Evolutionary conservation across 1,140 invertebrate genomes (phyloP), one percentile per base, ranked within the genome.

Genomic region (Papilio helenus): DNA sequence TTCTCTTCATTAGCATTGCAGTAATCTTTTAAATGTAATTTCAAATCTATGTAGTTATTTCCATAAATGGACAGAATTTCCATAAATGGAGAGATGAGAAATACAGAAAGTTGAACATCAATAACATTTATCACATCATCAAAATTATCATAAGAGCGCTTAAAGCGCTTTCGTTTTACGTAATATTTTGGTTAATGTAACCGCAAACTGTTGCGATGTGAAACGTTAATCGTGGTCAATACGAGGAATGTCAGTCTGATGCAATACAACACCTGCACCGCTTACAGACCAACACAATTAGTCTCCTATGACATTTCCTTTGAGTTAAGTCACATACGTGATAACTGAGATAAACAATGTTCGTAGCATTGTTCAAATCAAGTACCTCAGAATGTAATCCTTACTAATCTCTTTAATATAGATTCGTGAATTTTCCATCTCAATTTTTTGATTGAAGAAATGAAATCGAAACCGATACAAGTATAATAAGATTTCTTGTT

Each of bases 241-340:
- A 55, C 51, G 79, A 79, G 82, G 89, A 91, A 91, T 91, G 89
- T 85, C 80, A 55, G 55, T 83, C 77, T 89, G 84, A 88, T 88
- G 85, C 86, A 92, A 92, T 82, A 76, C 83, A 83, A 85, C 89
- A 93, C 88, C 89, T 92, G 91, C 85, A 84, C 85, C 89, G 87
- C 92, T 87, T 86, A 88, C 88, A 84, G 87, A 92, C 90, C 91
- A 91, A 81, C 79, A 84, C 88, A 88, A 92, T 92, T 91, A 91
- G 88, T 88, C 83, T 88, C 83, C 84, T 81, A 86, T 88, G 82
- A 87, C 83, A 92, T 92, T 88, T 86, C 83, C 83, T 81, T 79
- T 83, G 71, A 74, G 72, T 84, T 83, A 84, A 82, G 85, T 84
- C 79, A 81, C 76, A 71, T 81, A 84, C 68, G 46, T 79, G 81